Evolutionary conservation across 1,140 invertebrate species (phyloP), one percentile per base, ranked within the genome.

Genomic region (Pseudomyrmex gracilis): DNA sequence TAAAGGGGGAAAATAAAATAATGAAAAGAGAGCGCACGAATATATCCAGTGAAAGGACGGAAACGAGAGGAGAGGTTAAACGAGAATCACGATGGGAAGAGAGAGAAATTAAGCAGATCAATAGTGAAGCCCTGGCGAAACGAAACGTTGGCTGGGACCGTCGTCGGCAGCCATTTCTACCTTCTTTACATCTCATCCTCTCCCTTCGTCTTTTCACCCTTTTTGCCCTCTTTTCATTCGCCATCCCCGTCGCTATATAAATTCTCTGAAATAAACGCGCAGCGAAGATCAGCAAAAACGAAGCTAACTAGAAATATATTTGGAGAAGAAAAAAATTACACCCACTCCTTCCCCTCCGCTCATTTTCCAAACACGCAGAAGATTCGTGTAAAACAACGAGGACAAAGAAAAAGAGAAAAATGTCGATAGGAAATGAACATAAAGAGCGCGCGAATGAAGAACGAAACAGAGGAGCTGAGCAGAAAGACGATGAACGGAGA

Each of bases 231-330:
- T 64, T 13, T 13, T 47, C 55, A 7, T 22, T 2, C 55, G 64
- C 22, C 53, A 73, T 12, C 57, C 13, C 73, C 17, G 67, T 61
- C 2, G 51, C 24, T 73, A 34, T 45, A 15, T 60, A 83, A 83
- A 61, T 80, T 82, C 15, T 84, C 66, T 83, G 74, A 82, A 90
- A 90, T 91, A 90, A 90, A 92, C 78, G 82, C 87, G 80, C 74
- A 83, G 77, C 49, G 53, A 55, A 85, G 78, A 92, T 89, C 82
- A 90, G 34, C 34, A 90, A 92, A 90, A 90, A 77, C 90, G 90
- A 83, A 90, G 90, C 90, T 92, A 93, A 93, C 92, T 92, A 93
- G 90, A 90, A 91, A 92, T 85, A 89, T 87, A 89, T 87, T 87
- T 87, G 73, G n/a, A 85, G 87, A 77, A 66, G 82, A 86, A 82